Evolutionary conservation across 2,797 vertebrate genomes (phyloP), one percentile per base, ranked within the genome.

Genomic region (Catharus ustulatus): DNA sequence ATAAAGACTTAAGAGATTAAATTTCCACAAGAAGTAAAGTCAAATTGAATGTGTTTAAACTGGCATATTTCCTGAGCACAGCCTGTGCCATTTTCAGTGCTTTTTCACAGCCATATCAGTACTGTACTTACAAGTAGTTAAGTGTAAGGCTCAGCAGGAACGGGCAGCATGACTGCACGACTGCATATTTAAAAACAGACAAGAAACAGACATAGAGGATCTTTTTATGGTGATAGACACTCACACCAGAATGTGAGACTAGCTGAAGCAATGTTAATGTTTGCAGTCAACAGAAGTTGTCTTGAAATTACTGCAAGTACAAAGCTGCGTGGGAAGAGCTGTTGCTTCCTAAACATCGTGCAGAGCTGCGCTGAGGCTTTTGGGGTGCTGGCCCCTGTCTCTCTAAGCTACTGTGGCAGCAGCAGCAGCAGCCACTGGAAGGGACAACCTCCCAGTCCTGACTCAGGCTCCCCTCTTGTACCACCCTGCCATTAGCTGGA

Each of bases 121-220:
- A 86, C 91, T 89, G 76, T 77, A 87, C 78, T 95, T 87, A 87
- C 78, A 94, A 90, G 87, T 38, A 94, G 94, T 57, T 78, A 95
- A 96, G 94, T 84, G 92, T 87, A 93, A 95, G 76, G 76, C 94
- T 93, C 84, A 93, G 93, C 92, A 91, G 92, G 91, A 91, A 92
- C 6, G 51, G 92, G 93, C 89, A 95, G 84, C 91, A 79, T 91
- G 85, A 93, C 75, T 94, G 88, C 84, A 90, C 9, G 45, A 74
- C 19, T 92, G 84, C 76, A 63, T 95, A 87, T 94, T 97, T 93
- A 85, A 95, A 92, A 95, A 89, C 93, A 95, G 93, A 92, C 73
- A 92, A 91, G 92, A 93, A 95, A 91, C 93, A 95, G 92, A 78
- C 93, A 85, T 3, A 63, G 84, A 86, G 94, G 73, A 96, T 92